Evolutionary conservation across 1,140 invertebrate genomes (phyloP), one percentile per base, ranked within the genome.

Genomic region (Drosophila bifasciata): DNA sequence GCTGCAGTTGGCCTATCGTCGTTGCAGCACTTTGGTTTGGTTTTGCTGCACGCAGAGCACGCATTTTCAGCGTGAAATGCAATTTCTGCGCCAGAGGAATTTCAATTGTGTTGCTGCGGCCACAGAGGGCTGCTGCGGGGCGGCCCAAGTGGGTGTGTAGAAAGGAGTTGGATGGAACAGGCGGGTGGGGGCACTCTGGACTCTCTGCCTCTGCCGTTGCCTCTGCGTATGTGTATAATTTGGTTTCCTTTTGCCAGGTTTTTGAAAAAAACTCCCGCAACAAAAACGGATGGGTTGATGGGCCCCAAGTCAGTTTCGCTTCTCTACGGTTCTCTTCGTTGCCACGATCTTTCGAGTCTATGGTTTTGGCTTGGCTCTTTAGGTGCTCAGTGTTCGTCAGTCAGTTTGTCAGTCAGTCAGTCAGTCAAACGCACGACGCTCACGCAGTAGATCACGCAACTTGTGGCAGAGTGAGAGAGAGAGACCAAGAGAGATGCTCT

Each of bases 21-120:
- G 64, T 71, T 70, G 77, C 74, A 69, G n/a, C n/a, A n/a, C n/a
- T n/a, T n/a, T n/a, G n/a, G 48, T 75, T 72, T 73, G 21, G 63
- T 72, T 60, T 74, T 73, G 76, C 69, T 91, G 85, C 89, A 91
- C 89, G 89, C 89, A 90, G 89, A 91, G 85, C 89, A 91, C 89
- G 89, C 89, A 91, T 91, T 91, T 91, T 79, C 81, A 91, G 89
- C 89, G 89, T 91, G 89, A 91, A 91, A 91, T 91, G 89, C 81
- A 89, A 91, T 90, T 90, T 90, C 79, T 90, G 89, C 89, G 71
- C 80, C 70, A 76, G 62, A 90, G 88, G 88, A 90, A 90, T 90
- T 90, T 90, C 85, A 89, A 89, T 80, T 90, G 86, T 90, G 81
- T 86, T 81, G 83, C 81, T 78, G 81, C 63, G 80, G 76, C 61